These are phyloP conservation scores for Hyperoplus lanceolatus DNA, from an alignment of 2,797 vertebrate species.

Conservation along the genomic window DNA sequence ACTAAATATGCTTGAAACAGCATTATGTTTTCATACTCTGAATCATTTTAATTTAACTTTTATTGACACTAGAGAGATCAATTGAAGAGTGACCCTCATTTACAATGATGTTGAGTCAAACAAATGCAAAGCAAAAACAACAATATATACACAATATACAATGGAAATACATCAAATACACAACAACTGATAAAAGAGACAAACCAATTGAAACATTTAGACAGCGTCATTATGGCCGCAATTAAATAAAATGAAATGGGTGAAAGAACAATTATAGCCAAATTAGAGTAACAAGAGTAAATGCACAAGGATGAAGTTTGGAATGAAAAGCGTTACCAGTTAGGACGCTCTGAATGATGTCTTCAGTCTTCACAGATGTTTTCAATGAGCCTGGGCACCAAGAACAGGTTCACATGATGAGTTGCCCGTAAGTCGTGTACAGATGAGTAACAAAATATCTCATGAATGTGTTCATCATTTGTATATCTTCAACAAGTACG, in stretches of 20 bases:
- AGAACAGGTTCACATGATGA: conserved; percentile 22
- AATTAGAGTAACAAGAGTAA: not conserved
- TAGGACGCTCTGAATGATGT: conserved; percentile 95
- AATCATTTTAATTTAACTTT: not conserved
- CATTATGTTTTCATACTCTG: not conserved
- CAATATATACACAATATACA: no score
- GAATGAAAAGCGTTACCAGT: conserved; percentile 86
- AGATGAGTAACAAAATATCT: not conserved
- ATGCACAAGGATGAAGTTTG: not conserved
- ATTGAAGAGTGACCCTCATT: no score
- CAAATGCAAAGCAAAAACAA: no score
- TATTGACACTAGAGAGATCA: no score
- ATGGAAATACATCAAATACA: no score
- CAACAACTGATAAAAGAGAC: no score
- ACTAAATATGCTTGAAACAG: fast-evolving
- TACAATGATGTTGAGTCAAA: no score
- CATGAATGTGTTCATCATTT: not conserved
- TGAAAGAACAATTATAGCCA: no score
- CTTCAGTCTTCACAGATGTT: conserved; percentile 92
- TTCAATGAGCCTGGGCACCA: conserved; percentile 89
- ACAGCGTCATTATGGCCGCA: no score
- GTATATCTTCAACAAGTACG: not conserved
- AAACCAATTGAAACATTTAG: no score
- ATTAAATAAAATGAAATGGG: no score
- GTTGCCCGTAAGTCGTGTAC: not conserved